phyloP scores from a whole-genome alignment of 2,797 vertebrate species.

The Rhabdophis nuchalis region DNA sequence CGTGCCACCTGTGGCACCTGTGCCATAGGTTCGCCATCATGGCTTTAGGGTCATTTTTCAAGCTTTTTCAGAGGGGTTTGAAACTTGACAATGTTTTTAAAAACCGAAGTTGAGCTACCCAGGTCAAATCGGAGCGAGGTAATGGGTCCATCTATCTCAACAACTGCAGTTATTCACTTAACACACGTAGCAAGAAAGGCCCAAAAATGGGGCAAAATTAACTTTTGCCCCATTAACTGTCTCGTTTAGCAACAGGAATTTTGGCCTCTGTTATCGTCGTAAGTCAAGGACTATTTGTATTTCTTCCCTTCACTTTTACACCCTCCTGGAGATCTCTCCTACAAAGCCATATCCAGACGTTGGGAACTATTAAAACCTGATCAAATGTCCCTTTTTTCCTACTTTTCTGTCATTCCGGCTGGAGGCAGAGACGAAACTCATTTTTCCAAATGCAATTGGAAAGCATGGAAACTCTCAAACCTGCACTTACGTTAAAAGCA shows the following conservation, averaged over 20 bases:
- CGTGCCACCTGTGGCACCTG: no score
- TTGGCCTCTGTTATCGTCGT: neutral
- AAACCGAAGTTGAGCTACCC: no score
- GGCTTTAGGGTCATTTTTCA: no score
- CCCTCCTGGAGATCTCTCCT: neutral
- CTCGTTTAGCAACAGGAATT: neutral
- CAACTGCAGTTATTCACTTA: neutral
- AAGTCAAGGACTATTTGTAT: neutral
- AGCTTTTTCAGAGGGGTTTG: no score
- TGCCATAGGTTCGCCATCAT: no score
- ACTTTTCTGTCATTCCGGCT: conserved; percentile 41
- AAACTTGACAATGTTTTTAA: no score
- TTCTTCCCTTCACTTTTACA: neutral
- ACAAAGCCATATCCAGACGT: neutral
- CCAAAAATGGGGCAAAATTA: neutral
- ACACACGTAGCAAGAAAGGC: neutral
- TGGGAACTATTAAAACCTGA: neutral
- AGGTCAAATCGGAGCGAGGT: no score
- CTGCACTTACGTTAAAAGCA: conserved; percentile 53
- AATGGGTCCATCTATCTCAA: no score
- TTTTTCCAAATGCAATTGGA: conserved; percentile 51
- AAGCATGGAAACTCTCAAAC: conserved; percentile 52
- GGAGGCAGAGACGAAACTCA: conserved; percentile 33
- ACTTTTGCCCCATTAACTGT: neutral
- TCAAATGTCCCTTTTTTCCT: conserved; percentile 21